These are phyloP conservation scores for Gymnocheta viridis DNA, from an alignment of 2,888 invertebrate genomes.

Conservation along the genomic window DNA sequence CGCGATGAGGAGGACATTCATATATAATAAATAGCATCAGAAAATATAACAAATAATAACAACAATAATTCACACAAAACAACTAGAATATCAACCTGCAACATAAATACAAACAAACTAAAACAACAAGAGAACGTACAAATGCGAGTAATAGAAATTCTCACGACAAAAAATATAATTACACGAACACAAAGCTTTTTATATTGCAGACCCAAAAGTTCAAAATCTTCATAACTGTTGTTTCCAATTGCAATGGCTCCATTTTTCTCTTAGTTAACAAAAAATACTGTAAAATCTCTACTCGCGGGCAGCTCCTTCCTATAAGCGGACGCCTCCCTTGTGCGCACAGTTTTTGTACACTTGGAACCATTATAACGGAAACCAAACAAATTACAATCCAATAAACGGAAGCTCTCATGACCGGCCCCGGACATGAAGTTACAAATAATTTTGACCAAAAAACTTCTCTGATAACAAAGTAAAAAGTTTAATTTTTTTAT, in stretches of 20 bases:
- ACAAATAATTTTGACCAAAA: no score
- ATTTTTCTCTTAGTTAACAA: neutral
- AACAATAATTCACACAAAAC: conserved; percentile 4
- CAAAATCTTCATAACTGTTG: conserved; percentile 29
- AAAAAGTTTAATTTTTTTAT: no score
- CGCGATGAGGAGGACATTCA: conserved; percentile 24
- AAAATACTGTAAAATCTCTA: neutral
- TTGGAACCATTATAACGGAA: no score
- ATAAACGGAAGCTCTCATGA: no score
- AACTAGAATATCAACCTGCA: neutral
- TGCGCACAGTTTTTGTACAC: no score
- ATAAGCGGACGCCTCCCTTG: no score
- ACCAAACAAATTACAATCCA: no score
- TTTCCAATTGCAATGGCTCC: neutral
- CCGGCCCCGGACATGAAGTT: no score
- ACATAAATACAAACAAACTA: no score
- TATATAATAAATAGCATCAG: conserved; percentile 28
- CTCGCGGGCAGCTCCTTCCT: no score
- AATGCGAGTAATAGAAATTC: conserved; percentile 11
- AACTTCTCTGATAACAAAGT: no score
- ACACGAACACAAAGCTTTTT: neutral
- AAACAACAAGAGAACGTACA: conserved; percentile 2
- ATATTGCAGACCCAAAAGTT: neutral
- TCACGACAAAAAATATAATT: neutral
- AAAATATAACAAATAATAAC: conserved; percentile 8